Percentiles rank a stretch among this genome's conserved stretches.
Conservation (phyloP, 2,113 vertebrate genomes). For the Macroglossus sobrinus region DNA sequence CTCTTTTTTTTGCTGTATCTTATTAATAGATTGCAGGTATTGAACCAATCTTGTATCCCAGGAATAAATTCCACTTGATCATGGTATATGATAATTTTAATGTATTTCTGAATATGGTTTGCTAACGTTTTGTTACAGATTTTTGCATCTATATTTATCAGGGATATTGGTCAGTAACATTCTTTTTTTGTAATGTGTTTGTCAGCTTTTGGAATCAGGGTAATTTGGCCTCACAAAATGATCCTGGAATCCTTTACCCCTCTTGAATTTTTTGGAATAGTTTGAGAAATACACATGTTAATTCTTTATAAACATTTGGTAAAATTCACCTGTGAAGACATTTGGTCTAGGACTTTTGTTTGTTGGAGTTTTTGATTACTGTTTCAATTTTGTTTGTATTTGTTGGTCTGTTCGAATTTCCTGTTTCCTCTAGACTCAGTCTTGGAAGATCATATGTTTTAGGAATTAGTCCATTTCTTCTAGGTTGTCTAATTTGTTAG, state of each 20-base stretch:
- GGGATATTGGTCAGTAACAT: no score
- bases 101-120: no score
- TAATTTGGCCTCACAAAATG: neutral
- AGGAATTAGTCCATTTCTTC: neutral
- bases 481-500: neutral
- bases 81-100: no score
- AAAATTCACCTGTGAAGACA: neutral
- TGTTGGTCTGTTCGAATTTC: neutral
- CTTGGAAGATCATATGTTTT: neutral
- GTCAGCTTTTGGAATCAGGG: neutral
- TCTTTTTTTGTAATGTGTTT: no score
- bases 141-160: no score
- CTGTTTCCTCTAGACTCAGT: neutral
- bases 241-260: neutral
- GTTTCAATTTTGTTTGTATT: neutral
- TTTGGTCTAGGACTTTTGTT: neutral
- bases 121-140: no score
- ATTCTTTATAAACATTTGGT: neutral
- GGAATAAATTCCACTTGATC: no score
- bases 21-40: no score
- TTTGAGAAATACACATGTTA: neutral
- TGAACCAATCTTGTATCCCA: no score
- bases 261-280: neutral
- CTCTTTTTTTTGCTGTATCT: no score
- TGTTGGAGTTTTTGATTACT: neutral